phyloP scores from a whole-genome alignment of 2,888 invertebrate genomes.

The Drosophila pseudotalamancana region DNA sequence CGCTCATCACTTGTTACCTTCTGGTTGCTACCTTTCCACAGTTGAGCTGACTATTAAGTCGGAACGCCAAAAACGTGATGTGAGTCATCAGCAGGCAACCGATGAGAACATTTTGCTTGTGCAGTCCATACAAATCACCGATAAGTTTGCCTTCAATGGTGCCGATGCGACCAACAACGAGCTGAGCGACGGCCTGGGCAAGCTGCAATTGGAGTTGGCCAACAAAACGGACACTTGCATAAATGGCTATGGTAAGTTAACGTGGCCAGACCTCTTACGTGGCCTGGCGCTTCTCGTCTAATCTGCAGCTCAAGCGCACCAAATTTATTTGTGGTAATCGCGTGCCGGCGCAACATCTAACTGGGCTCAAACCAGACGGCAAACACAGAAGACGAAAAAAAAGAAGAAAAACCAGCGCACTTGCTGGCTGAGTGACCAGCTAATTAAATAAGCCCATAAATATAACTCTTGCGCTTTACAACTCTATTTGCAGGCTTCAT shows the following conservation, averaged over 20 bases:
- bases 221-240: conserved; percentile 83
- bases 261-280: too few species aligned
- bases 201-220: conserved; percentile 88
- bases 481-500: conserved; percentile 88
- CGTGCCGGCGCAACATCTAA: conserved; percentile 60
- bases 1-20: conserved; percentile 49
- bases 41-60: conserved; percentile 72
- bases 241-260: conserved; percentile 84
- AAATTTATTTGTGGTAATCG: conserved; percentile 68
- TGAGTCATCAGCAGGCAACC: conserved; percentile 84
- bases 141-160: conserved; percentile 95
- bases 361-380: conserved; percentile 9
- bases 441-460: conserved; percentile 76
- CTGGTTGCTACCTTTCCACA: conserved; percentile 62
- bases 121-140: conserved; percentile 96
- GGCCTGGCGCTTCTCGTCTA: conserved; percentile 20
- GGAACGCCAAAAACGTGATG: conserved; percentile 82
- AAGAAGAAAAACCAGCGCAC: conserved; percentile 1
- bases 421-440: conserved; percentile 65
- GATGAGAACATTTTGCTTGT: conserved; percentile 94
- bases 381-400: neutral
- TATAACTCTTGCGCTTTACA: conserved; percentile 56
- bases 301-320: conserved; percentile 42
- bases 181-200: conserved; percentile 87
- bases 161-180: conserved; percentile 72